Evolutionary conservation across 2,113 vertebrate genomes (phyloP).

Genomic region (Elgaria multicarinata): DNA sequence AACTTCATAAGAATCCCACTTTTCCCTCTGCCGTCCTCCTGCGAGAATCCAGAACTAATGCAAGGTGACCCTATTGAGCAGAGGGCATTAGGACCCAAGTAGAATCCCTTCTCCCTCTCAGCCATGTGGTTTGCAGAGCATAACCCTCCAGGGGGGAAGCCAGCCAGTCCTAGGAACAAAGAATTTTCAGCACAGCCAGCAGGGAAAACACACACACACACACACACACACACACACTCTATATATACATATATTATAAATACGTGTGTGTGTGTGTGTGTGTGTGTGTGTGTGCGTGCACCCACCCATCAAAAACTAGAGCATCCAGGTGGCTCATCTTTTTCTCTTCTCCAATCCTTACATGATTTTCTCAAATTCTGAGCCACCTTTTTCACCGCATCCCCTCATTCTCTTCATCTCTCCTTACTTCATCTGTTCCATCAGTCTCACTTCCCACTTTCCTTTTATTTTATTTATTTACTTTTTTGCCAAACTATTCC

Average conservation of each 20-base stretch:
- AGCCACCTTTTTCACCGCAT: background rate
- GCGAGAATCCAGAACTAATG: background rate
- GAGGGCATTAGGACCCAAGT: background rate
- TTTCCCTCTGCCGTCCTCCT: background rate
- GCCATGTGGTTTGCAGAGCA: background rate
- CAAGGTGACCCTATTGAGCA: background rate
- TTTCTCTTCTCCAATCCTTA: background rate
- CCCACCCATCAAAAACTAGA: background rate
- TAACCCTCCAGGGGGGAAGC: background rate
- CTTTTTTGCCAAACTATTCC: background rate
- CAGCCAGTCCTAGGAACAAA: conserved; percentile 4
- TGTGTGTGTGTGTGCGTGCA: no score
- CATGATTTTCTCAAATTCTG: background rate
- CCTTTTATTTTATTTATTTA: no score
- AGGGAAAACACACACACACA: background rate
- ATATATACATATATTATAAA: no score
- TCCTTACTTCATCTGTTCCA: background rate
- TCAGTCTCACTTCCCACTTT: background rate
- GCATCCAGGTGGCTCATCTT: background rate
- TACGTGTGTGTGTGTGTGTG: no score
- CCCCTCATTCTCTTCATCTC: background rate
- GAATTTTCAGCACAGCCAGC: conserved; percentile 3
- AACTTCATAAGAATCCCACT: background rate
- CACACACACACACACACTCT: background rate
- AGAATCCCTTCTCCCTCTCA: background rate